phyloP scores from a whole-genome alignment of 1,140 invertebrate species.

The Drosophila chauvacae region DNA sequence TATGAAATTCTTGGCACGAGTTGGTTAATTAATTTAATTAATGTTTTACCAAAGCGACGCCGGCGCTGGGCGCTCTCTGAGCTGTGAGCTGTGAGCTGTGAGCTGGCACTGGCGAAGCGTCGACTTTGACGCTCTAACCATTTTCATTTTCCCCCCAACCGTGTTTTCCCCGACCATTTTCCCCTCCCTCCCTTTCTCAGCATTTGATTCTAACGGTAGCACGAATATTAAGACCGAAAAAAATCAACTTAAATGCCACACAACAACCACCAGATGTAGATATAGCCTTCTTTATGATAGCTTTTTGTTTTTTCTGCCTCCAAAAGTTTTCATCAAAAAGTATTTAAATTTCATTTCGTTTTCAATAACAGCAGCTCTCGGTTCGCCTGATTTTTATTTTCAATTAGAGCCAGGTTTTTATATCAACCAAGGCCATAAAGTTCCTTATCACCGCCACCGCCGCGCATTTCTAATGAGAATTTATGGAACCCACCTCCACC shows the following conservation, averaged over 20 bases:
- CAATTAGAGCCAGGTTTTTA: slow-evolving; percentile 47
- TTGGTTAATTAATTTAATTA: slow-evolving; percentile 83
- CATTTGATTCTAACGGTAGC: slow-evolving; percentile 70
- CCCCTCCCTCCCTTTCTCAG: background rate
- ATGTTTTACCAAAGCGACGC: slow-evolving; percentile 76
- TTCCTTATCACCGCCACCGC: slow-evolving; percentile 31
- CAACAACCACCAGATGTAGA: slow-evolving; percentile 37
- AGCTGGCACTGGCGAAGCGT: slow-evolving; percentile 22
- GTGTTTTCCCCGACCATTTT: slow-evolving; percentile 12
- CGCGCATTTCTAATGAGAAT: slow-evolving; percentile 48
- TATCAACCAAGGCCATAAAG: slow-evolving; percentile 38
- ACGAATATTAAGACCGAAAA: slow-evolving; percentile 50
- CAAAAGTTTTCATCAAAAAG: slow-evolving; percentile 51
- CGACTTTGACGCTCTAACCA: slow-evolving; percentile 41
- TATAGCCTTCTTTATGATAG: slow-evolving; percentile 31
- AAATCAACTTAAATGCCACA: slow-evolving; percentile 31
- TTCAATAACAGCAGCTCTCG: slow-evolving; percentile 43
- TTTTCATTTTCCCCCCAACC: slow-evolving; percentile 10
- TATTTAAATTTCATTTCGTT: slow-evolving; percentile 68
- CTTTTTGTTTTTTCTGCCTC: background rate
- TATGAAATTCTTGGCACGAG: slow-evolving; percentile 77
- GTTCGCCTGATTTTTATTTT: slow-evolving; percentile 43
- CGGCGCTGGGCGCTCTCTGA: slow-evolving; percentile 31
- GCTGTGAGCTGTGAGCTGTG: slow-evolving; percentile 5
- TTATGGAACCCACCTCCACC: slow-evolving; percentile 36